Base-by-base conservation (phyloP, 2,113 vertebrate genomes). In the Ammospiza nelsoni region DNA sequence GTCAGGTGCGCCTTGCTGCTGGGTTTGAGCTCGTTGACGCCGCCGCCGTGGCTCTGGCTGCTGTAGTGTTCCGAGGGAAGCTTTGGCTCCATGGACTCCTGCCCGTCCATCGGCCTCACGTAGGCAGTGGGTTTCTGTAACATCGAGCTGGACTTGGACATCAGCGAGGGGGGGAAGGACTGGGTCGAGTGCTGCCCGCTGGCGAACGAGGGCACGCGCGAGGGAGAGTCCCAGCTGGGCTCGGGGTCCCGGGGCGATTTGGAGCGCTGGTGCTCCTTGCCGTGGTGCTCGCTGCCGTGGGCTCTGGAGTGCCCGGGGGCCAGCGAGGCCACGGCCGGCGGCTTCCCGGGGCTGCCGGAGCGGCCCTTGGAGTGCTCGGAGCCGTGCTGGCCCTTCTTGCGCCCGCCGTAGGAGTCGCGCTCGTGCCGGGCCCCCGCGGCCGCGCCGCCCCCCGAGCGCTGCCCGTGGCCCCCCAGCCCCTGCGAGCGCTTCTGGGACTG, bases 91-190 rank as follows among this genome's bases (percentile, higher is more conserved):
- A 98, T 98, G 48, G 99, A 99, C 74, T 99, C 99, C 97, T 99
- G 99, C 91, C 99, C 99, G 20, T 99, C 99, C 99, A 99, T 99
- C 41, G 99, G 99, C 97, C 99, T 98, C 9, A 99, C 99, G 29
- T 99, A 99, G 9, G 99, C 99, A 21, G 99, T 99, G 96, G 99
- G 99, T 93, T 99, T 99, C 97, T 99, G 99, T 58, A 98, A 96
- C 99, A 99, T 99, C 74, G 99, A 99, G 96, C 97, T 97, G 68
- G 98, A 98, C 96, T 99, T 99, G 96, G 98, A 98, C 99, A 99
- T 99, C 31, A 99, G 97, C 6, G 99, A 99, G 20, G 99, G 99
- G 15, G 99, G 99, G 93, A 99, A 99, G 90, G 99, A 97, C 97
- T 99, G 99, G 90, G 80, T 98, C 43, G 99, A 98, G 97, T 99